Percentiles rank a stretch among this genome's conserved stretches.
phyloP scores from a whole-genome alignment of 2,888 invertebrate species.

The Heliconius charithonia region DNA sequence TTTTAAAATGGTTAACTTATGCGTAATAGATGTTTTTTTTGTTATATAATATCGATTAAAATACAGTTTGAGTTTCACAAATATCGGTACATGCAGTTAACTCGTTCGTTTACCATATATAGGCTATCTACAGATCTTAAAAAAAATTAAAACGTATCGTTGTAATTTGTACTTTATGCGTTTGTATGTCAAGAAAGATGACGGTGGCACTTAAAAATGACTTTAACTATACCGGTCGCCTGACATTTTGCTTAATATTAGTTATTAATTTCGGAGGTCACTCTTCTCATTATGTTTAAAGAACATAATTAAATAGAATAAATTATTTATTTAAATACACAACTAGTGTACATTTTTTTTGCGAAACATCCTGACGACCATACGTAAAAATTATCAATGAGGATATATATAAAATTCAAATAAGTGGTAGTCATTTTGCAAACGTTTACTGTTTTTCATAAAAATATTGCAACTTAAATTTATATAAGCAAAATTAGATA shows the following conservation, averaged over 20 bases:
- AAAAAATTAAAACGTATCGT: constrained; percentile 32
- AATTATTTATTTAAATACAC: not conserved
- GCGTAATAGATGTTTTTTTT: not conserved
- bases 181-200: constrained; percentile 57
- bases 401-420: not conserved
- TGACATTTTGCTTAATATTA: constrained; percentile 58
- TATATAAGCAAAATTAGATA: not conserved
- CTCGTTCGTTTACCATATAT: constrained; percentile 35
- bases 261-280: constrained; percentile 48
- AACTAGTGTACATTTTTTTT: not conserved
- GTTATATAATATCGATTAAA: constrained; percentile 9
- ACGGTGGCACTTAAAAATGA: constrained; percentile 54
- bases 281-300: constrained; percentile 44
- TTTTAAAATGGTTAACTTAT: not conserved
- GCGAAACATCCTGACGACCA: not conserved
- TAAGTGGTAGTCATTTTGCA: too few species aligned
- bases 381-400: not conserved
- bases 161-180: constrained; percentile 51
- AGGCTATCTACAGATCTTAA: constrained; percentile 29
- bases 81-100: constrained; percentile 19
- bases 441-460: too few species aligned
- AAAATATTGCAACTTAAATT: not conserved
- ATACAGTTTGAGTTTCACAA: constrained; percentile 5
- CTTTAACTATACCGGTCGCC: constrained; percentile 57
- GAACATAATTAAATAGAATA: constrained; percentile 42